A percentile compares a stretch with the other conserved stretches of the same genome.
Conservation (phyloP, 92 coral and sea anemone genomes). For the Metridium senile region DNA sequence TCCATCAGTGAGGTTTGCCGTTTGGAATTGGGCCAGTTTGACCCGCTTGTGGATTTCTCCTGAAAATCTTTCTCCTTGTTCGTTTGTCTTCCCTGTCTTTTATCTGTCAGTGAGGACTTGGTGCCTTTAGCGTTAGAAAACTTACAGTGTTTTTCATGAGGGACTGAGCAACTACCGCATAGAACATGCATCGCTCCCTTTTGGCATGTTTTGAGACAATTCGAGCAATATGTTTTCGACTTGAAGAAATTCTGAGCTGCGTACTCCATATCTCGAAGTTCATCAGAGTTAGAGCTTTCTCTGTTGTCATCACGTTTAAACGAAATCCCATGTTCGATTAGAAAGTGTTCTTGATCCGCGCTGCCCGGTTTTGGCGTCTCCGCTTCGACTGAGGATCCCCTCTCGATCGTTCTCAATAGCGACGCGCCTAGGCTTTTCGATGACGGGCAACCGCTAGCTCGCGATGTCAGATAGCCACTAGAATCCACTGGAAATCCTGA, state of each 20-base stretch:
- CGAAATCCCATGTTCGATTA: conserved; percentile 27
- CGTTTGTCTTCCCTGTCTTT: neutral
- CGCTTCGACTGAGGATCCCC: conserved; percentile 13
- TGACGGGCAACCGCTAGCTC: conserved; percentile 34
- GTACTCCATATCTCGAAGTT: neutral
- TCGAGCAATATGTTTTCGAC: neutral
- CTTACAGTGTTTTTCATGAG: too few species aligned
- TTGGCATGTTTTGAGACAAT: neutral
- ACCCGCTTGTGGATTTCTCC: neutral
- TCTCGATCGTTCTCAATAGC: conserved; percentile 9
- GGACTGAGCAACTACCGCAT: neutral
- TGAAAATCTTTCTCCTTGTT: neutral
- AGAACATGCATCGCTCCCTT: neutral
- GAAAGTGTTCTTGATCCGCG: conserved; percentile 18
- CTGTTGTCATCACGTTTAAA: conserved; percentile 7
- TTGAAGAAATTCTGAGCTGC: neutral
- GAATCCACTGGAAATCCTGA: conserved; percentile 39
- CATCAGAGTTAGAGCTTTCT: conserved; percentile 27
- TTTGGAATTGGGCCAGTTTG: neutral
- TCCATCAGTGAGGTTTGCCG: neutral
- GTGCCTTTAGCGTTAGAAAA: too few species aligned
- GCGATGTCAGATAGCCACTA: conserved; percentile 43
- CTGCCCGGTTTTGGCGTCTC: conserved; percentile 7
- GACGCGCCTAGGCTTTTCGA: conserved; percentile 26
- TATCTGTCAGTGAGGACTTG: too few species aligned